A percentile compares a stretch with the other conserved stretches of the same genome.
phyloP scores from a whole-genome alignment of 1,140 invertebrate species.

The Hestina assimilis region DNA sequence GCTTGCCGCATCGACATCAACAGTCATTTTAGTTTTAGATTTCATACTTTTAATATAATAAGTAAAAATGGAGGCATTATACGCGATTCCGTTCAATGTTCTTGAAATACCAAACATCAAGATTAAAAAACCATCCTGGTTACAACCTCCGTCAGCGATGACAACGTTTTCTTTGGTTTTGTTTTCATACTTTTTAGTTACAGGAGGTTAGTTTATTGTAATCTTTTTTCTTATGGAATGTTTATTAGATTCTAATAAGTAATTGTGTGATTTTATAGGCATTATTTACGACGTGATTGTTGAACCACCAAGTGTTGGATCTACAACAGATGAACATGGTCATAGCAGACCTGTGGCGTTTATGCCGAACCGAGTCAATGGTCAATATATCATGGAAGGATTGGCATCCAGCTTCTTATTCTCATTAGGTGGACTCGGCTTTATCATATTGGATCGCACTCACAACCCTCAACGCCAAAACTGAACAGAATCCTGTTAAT shows the following conservation, averaged over 20 bases:
- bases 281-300: slow-evolving; percentile 99
- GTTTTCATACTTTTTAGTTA: slow-evolving; percentile 97
- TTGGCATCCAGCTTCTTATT: slow-evolving; percentile 98
- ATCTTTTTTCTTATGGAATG: not conserved
- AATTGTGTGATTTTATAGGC: slow-evolving; percentile 80
- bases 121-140: slow-evolving; percentile 94
- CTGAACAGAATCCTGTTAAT: slow-evolving; percentile 95
- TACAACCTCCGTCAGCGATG: slow-evolving; percentile 96
- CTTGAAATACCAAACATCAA: slow-evolving; percentile 96
- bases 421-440: slow-evolving; percentile 96
- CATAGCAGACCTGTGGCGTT: slow-evolving; percentile 97
- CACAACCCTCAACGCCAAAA: slow-evolving; percentile 94
- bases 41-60: slow-evolving; percentile 1
- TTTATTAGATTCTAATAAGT: slow-evolving; percentile 41
- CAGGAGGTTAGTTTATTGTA: slow-evolving; percentile 88
- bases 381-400: slow-evolving; percentile 99
- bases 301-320: slow-evolving; percentile 98
- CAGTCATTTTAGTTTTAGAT: slow-evolving; percentile 12
- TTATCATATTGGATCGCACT: slow-evolving; percentile 97
- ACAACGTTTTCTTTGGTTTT: slow-evolving; percentile 93
- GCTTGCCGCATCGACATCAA: slow-evolving; percentile 24
- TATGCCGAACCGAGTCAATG: slow-evolving; percentile 98
- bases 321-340: slow-evolving; percentile 97
- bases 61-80: slow-evolving; percentile 87
- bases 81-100: slow-evolving; percentile 88